phyloP scores from a whole-genome alignment of 1,140 invertebrate species.

The Scaptomyza montana region DNA sequence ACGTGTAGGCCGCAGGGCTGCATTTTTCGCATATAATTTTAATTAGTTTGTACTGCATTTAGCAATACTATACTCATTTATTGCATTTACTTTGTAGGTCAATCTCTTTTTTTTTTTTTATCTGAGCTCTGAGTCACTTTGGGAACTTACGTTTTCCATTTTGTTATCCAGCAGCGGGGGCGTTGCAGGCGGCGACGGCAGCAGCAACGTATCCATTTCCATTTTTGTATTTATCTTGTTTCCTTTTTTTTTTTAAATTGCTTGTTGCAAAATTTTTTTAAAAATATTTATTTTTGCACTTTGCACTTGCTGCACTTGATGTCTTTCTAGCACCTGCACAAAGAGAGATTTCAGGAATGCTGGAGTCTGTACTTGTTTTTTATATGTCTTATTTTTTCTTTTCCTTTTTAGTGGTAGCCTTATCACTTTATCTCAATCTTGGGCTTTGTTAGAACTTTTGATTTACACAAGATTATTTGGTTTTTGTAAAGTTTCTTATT shows the following conservation, averaged over 20 bases:
- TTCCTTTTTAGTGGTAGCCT: slow-evolving; percentile 25
- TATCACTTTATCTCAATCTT: slow-evolving; percentile 45
- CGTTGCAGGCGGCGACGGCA: slow-evolving; percentile 86
- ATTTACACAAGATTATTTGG: slow-evolving; percentile 34
- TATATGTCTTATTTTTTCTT: slow-evolving; percentile 28
- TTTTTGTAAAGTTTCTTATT: slow-evolving; percentile 36
- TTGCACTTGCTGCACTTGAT: slow-evolving; percentile 45
- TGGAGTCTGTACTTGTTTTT: slow-evolving; percentile 44
- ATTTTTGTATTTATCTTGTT: slow-evolving; percentile 50
- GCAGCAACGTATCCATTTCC: slow-evolving; percentile 84
- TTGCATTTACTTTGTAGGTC: slow-evolving; percentile 58
- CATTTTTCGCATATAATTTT: slow-evolving; percentile 64
- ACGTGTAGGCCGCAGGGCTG: slow-evolving; percentile 20
- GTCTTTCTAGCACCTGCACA: slow-evolving; percentile 22
- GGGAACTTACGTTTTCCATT: slow-evolving; percentile 85
- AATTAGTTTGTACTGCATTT: slow-evolving; percentile 56
- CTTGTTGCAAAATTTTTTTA: slow-evolving; percentile 36
- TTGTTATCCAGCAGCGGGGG: slow-evolving; percentile 85
- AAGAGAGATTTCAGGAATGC: slow-evolving; percentile 6
- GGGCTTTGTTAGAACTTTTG: slow-evolving; percentile 44
- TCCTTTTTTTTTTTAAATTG: slow-evolving; percentile 16
- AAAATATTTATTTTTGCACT: slow-evolving; percentile 30
- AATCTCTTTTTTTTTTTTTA: slow-evolving; percentile 19
- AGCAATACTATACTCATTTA: slow-evolving; percentile 29
- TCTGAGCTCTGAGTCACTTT: slow-evolving; percentile 34